Conservation (phyloP, 2,797 vertebrate genomes). For the Lutjanus campechanus region DNA sequence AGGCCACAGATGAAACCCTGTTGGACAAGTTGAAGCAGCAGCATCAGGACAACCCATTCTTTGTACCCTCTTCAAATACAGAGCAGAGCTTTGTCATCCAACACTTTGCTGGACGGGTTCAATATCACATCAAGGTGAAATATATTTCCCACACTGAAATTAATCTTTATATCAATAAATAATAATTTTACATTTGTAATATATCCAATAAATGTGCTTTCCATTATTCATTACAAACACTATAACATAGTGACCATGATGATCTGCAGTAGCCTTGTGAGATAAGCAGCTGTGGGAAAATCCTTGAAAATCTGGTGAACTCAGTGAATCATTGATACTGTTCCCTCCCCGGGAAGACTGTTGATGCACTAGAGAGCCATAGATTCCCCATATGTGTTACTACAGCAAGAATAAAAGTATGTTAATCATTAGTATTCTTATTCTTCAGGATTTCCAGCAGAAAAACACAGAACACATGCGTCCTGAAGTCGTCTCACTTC, state of each 20-base stretch:
- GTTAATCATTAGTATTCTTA: background rate
- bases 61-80: conserved; percentile 87
- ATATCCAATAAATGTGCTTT: conserved; percentile 2
- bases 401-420: background rate
- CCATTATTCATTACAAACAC: background rate
- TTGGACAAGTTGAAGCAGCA: conserved; percentile 93
- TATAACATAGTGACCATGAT: background rate
- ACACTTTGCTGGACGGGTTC: conserved; percentile 94
- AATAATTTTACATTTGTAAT: background rate
- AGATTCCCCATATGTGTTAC: background rate
- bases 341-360: background rate
- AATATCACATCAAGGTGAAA: conserved; percentile 93
- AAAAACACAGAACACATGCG: conserved; percentile 97
- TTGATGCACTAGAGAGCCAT: background rate
- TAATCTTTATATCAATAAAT: background rate
- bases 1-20: conserved; percentile 90
- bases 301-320: conserved; percentile 11
- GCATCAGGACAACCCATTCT: conserved; percentile 89
- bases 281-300: conserved; percentile 66
- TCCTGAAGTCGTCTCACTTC: conserved; percentile 91
- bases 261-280: conserved; percentile 22
- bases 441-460: conserved; percentile 90
- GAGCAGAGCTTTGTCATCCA: conserved; percentile 91
- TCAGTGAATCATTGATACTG: conserved; percentile 62
- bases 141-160: conserved; percentile 7